Conservation (phyloP, 2,797 vertebrate species). For the Bradypodion ventrale region DNA sequence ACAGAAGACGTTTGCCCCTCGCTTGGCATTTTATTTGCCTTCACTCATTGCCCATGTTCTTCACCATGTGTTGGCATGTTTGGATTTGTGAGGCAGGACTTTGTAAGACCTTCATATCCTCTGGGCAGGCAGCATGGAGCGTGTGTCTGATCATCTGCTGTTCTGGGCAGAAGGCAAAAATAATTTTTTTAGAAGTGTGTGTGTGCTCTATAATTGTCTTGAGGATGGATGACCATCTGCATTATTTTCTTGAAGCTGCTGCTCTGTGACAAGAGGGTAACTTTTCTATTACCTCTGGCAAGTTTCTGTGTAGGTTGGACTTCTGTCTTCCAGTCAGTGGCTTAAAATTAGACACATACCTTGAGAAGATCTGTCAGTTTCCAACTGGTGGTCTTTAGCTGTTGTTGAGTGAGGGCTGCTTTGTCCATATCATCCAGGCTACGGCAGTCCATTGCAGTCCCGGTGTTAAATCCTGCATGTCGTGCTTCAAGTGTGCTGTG, state of each 20-base stretch:
- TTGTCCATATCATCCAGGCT: too few relatives aligned
- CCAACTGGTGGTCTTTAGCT: slow-evolving; percentile 18
- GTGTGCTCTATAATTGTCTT: slow-evolving; percentile 37
- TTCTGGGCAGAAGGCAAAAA: slow-evolving; percentile 54
- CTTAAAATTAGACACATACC: slow-evolving; percentile 46
- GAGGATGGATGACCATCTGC: slow-evolving; percentile 54
- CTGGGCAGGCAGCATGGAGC: slow-evolving; percentile 19
- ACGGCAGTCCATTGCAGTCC: too few relatives aligned
- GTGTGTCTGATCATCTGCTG: slow-evolving; percentile 34
- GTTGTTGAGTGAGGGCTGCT: slow-evolving; percentile 45
- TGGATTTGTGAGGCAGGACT: slow-evolving; percentile 26
- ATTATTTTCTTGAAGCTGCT: slow-evolving; percentile 57
- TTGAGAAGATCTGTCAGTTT: slow-evolving; percentile 46
- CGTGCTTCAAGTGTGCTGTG: too few relatives aligned
- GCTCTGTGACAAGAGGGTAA: slow-evolving; percentile 53
- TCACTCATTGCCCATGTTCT: background rate
- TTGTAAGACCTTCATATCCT: slow-evolving; percentile 26
- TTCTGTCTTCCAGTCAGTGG: slow-evolving; percentile 49
- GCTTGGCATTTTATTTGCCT: background rate
- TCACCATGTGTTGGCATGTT: background rate
- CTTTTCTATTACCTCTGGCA: slow-evolving; percentile 63
- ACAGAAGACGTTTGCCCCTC: background rate
- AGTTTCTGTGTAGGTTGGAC: slow-evolving; percentile 53
- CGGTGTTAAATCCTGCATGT: too few relatives aligned
- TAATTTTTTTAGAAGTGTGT: slow-evolving; percentile 41